Base-by-base conservation (phyloP, 1,140 invertebrate species). In the Oedothorax gibbosus region DNA sequence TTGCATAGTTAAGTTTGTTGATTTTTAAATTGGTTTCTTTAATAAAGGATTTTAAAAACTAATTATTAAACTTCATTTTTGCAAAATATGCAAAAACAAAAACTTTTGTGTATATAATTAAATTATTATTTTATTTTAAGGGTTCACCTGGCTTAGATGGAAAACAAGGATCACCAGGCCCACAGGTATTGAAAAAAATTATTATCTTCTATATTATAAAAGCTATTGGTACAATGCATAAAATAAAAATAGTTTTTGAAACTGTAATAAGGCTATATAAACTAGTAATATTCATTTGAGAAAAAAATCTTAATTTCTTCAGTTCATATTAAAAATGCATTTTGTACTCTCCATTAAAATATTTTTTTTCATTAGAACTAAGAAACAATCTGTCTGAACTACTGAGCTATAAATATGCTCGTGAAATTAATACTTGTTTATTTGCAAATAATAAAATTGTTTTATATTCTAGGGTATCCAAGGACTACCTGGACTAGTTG, bases 401-500 rank as follows among this genome's bases (percentile, higher is more conserved):
- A 60, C 3, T 14, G 9, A 60, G n/a, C 7, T 6, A 11, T 2
- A 35, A 2, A 35, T 35, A 35, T 35, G 35, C 35, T 2, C 5
- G 35, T 35, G 1, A 35, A 35, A 35, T 35, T 12, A 60, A 60
- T 14, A 60, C n/a, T 60, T 3, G 12, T 60, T 60, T 60, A 3
- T 60, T 60, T n/a, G n/a, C n/a, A 60, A 6, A 60, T 60, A 60
- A 60, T 62, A 20, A 79, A 60, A 53, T 18, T 50, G 9, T 9
- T 14, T 53, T 51, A 54, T 21, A 35, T 66, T 81, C 65, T 88
- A 94, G 89, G 95, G 95, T 56, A 90, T 94, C 56, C 93, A 94
- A 90, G 96, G 95, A 66, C 89, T 94, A 21, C 93, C 94, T 62
- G 96, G 96, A 77, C 92, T 93, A 11, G 91, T 94, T 87, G 96